Evolutionary conservation across 2,113 vertebrate species (phyloP), one percentile per base, ranked within the genome.

Genomic region (Seriola quinqueradiata): DNA sequence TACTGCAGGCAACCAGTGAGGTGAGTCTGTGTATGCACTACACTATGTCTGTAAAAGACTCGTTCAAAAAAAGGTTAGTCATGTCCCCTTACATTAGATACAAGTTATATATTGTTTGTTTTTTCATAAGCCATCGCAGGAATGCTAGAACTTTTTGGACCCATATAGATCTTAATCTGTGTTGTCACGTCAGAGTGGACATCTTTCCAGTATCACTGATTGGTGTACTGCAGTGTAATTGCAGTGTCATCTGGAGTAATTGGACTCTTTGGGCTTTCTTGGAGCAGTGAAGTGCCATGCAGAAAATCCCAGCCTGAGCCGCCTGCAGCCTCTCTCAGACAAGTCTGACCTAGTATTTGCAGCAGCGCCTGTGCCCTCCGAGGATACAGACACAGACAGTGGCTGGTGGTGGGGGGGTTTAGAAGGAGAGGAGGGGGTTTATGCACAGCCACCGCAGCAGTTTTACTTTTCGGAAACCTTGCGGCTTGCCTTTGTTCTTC

Each of bases 271-370:
- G 58, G 68, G 76, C 23, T 81, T 86, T 81, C 38, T 57, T 19
- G 28, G 52, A 87, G 79, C 57, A 17, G 57, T 70, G 38, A 74
- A 77, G 61, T 75, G 52, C 63, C 75, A 32, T 81, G 71, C 60
- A 74, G 61, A 85, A 84, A 81, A 57, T 60, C 80, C 73, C 76
- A 84, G 69, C 44, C 79, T 40, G 64, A 83, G 73, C 60, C 73
- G 76, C 84, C 76, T 2, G 5, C 68, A 83, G 84, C 58, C 66
- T 68, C 60, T 64, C 40, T 67, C 44, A 46, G 68, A 87, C 12
- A n/a, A 76, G 75, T 61, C 60, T 86, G 89, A 84, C 83, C 88
- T 84, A 83, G 81, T 91, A 90, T 89, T 90, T 91, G 54, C 81
- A 82, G 68, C 71, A 72, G 79, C 0, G 74, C 14, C 60, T 72